Base-by-base conservation (phyloP, 2,797 vertebrate genomes). In the Triplophysa bombifrons region DNA sequence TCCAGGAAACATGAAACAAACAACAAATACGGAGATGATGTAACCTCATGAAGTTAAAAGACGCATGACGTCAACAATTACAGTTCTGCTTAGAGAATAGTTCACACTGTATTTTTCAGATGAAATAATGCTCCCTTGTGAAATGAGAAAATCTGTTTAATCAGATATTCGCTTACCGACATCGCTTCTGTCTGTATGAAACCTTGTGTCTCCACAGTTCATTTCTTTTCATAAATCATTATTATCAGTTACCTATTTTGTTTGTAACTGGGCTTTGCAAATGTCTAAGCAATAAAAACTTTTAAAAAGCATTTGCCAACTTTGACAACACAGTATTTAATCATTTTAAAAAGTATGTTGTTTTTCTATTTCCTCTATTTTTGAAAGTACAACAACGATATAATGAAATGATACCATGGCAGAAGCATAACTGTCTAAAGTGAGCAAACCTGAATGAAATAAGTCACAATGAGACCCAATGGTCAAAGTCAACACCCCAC, bases 1-100 rank as follows among this genome's bases (percentile, higher is more conserved):
- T 61, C 56, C 20, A 66, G 61, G 61, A 38, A 65, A 66, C 73
- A 30, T 2, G 8, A 9, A 19, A 16, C 11, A 65, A 75, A 66
- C 27, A 53, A 53, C 22, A 11, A 30, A 61, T 16, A 30, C 14
- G 53, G 63, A 41, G n/a, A 53, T 53, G 0, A 69, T 69, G 55
- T 50, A 69, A 48, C 30, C 51, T 53, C 19, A 25, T 30, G 4
- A 65, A 16, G 19, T 22, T 25, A 69, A 48, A 69, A 30, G 44
- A 69, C 46, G n/a, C 46, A 25, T 61, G 48, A 12, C 1, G 44
- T 69, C 66, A 77, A 69, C 25, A 51, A 30, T 55, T 0, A 25
- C n/a, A 34, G 75, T 61, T 34, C 19, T 51, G 22, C 10, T 60
- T 11, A 58, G 17, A 60, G 22, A 60, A 55, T 65, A 7, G 19